These are phyloP conservation scores for Thumatha senex DNA, from an alignment of 2,888 invertebrate genomes.

Conservation along the genomic window DNA sequence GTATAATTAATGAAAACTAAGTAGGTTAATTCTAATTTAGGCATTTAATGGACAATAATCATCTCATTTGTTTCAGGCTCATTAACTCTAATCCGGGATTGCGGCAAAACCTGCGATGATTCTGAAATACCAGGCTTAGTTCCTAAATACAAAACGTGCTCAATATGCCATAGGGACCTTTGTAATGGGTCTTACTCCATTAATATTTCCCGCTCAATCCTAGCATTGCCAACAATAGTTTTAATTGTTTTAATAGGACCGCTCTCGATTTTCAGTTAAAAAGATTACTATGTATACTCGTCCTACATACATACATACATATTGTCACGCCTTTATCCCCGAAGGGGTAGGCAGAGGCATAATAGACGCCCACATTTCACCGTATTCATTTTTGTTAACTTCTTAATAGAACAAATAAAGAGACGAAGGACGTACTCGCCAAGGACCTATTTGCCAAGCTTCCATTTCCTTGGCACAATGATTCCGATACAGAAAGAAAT, in stretches of 20 bases:
- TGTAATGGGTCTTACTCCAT: conserved; percentile 58
- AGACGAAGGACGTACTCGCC: conserved; percentile 5
- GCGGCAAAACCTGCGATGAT: conserved; percentile 53
- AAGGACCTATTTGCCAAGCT: conserved; percentile 11
- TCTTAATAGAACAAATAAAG: conserved; percentile 29
- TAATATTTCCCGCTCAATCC: conserved; percentile 34
- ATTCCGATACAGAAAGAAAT: conserved; percentile 24
- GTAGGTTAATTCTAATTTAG: neutral
- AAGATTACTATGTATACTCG: too few relatives aligned
- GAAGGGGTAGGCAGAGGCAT: too few relatives aligned
- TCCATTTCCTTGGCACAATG: conserved; percentile 36
- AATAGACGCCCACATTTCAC: too few relatives aligned
- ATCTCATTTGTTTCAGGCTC: conserved; percentile 44
- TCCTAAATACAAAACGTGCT: conserved; percentile 53
- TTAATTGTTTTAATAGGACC: conserved; percentile 32
- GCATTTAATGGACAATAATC: neutral
- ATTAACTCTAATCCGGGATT: conserved; percentile 59
- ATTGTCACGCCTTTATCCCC: too few relatives aligned
- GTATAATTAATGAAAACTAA: neutral
- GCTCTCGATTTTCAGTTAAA: conserved; percentile 3
- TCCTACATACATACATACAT: too few relatives aligned
- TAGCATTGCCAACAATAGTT: conserved; percentile 24
- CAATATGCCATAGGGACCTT: conserved; percentile 58
- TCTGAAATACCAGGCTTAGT: conserved; percentile 31
- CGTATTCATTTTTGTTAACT: conserved; percentile 10